Evolutionary conservation across 2,113 vertebrate genomes (phyloP).

Genomic region (Desmodus rotundus): DNA sequence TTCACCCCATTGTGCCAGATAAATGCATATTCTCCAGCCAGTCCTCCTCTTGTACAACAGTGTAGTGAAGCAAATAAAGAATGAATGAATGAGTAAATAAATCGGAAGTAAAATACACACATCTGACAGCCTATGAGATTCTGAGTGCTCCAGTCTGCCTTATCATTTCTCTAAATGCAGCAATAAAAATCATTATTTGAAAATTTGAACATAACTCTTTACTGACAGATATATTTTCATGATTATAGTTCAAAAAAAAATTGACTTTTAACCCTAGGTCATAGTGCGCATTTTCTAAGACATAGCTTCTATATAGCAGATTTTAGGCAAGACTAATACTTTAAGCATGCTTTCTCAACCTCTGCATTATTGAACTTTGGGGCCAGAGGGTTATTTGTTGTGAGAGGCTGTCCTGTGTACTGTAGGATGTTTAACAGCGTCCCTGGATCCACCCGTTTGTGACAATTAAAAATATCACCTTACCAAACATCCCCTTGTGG

Average conservation of each 20-base stretch:
- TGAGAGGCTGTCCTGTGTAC: not conserved
- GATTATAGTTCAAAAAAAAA: not conserved
- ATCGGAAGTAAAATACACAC: not conserved
- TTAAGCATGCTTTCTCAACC: not conserved
- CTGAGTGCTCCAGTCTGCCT: not conserved
- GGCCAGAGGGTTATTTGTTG: not conserved
- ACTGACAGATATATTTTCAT: not conserved
- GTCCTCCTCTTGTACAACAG: not conserved
- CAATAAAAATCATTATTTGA: not conserved
- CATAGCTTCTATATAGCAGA: not conserved
- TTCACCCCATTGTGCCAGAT: not conserved
- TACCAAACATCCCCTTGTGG: not conserved
- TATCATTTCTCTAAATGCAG: not conserved
- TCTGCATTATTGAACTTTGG: not conserved
- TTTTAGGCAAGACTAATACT: not conserved
- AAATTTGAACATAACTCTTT: not conserved
- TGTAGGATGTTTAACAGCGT: not conserved
- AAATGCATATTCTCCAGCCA: not conserved
- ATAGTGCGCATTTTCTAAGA: not conserved
- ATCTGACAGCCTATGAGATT: not conserved
- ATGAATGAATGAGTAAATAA: not conserved
- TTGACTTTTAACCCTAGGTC: not conserved
- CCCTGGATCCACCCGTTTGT: not conserved
- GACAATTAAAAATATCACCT: not conserved
- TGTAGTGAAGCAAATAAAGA: not conserved